These are phyloP conservation scores for Brachionus sp. DNA, from an alignment of 1,140 invertebrate species.

Conservation along the genomic window DNA sequence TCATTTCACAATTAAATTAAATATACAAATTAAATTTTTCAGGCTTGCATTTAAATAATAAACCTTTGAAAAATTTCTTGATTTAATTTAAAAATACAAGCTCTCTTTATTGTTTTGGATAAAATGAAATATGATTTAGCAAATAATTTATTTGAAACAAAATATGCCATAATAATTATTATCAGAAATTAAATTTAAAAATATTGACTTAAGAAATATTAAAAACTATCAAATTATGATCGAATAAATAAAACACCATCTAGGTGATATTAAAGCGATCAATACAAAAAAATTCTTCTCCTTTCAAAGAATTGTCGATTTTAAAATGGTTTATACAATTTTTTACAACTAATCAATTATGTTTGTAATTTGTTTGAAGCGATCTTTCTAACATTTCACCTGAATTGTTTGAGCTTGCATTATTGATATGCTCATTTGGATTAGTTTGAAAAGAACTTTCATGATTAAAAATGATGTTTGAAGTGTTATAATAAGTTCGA, in stretches of 20 bases:
- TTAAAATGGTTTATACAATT: background rate
- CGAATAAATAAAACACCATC: background rate
- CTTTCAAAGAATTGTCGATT: background rate
- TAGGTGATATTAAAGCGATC: background rate
- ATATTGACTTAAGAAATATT: background rate
- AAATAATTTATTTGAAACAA: background rate
- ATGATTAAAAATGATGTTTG: constrained; percentile 88
- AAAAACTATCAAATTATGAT: background rate
- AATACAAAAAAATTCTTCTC: background rate
- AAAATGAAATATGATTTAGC: no score
- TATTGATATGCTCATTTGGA: background rate
- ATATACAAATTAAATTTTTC: no score
- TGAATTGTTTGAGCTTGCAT: background rate
- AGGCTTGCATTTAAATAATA: no score
- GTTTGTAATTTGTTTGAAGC: background rate
- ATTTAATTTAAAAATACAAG: no score
- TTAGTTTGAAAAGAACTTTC: background rate
- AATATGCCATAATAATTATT: background rate
- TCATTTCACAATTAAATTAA: no score
- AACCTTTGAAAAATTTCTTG: no score
- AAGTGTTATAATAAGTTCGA: constrained; percentile 80
- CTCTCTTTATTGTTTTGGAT: no score
- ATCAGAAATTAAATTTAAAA: background rate
- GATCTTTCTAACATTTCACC: background rate
- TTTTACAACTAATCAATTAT: background rate